Evolutionary conservation across 2,113 vertebrate genomes (phyloP).

Genomic region (Sylvilagus bachmani): DNA sequence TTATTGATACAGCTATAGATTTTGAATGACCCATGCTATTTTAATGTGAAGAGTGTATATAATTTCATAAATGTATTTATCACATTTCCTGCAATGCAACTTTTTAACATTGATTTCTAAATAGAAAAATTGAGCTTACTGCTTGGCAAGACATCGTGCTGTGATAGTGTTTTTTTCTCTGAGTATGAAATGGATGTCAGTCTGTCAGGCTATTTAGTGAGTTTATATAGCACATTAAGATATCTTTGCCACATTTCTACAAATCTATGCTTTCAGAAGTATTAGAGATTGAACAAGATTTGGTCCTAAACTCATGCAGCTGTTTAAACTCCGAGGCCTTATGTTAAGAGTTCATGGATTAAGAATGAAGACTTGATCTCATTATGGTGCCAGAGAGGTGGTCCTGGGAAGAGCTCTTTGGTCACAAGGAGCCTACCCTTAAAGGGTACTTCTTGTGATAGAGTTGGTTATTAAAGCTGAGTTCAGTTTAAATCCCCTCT

Average conservation of each 20-base stretch:
- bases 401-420: too few species aligned
- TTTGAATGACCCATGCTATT: neutral
- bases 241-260: neutral
- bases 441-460: too few species aligned
- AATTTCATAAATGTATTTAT: constrained; percentile 45
- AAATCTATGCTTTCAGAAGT: neutral
- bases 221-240: neutral
- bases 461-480: too few species aligned
- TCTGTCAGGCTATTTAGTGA: neutral
- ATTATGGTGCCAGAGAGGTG: too few species aligned
- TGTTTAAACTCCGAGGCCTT: too few species aligned
- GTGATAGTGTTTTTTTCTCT: neutral
- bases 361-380: too few species aligned
- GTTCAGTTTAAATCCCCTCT: too few species aligned
- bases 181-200: neutral
- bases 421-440: too few species aligned
- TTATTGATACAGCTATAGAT: constrained; percentile 35
- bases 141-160: neutral
- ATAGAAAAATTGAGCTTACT: neutral
- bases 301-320: too few species aligned
- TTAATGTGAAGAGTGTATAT: constrained; percentile 56
- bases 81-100: neutral
- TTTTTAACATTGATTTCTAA: constrained; percentile 64
- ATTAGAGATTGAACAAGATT: too few species aligned
- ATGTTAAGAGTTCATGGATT: too few species aligned